Conservation (phyloP, 2,113 vertebrate species). For the Cheirogaleus medius region DNA sequence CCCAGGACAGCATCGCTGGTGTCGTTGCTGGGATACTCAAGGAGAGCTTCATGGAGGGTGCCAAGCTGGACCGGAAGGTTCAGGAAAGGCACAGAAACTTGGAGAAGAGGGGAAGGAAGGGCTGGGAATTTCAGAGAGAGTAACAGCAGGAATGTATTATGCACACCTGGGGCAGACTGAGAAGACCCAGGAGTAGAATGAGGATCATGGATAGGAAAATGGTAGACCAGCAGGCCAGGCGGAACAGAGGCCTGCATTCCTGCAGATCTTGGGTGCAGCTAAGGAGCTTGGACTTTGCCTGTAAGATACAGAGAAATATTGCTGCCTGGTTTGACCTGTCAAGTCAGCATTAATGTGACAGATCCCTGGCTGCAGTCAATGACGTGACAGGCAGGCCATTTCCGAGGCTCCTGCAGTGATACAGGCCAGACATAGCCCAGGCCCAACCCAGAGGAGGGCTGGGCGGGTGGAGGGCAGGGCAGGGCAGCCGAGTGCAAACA, state of each 20-base stretch:
- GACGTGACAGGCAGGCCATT: background rate
- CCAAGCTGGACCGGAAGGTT: background rate
- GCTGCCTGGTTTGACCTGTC: background rate
- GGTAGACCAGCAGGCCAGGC: background rate
- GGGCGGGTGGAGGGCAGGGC: background rate
- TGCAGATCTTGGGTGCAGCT: background rate
- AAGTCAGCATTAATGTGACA: conserved; percentile 9
- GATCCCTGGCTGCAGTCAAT: background rate
- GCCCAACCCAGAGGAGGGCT: rapidly evolving
- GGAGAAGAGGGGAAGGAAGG: background rate
- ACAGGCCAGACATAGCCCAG: background rate
- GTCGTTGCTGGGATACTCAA: background rate
- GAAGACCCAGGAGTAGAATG: background rate
- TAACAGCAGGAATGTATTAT: background rate
- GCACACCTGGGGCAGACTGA: too few species aligned
- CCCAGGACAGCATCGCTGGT: background rate
- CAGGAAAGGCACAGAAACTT: background rate
- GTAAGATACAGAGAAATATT: background rate
- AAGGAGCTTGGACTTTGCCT: background rate
- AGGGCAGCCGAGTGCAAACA: background rate
- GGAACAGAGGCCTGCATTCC: rapidly evolving
- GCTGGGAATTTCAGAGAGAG: background rate
- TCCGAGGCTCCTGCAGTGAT: background rate
- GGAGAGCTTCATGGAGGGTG: background rate
- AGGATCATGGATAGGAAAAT: background rate